A percentile compares a stretch with the other conserved stretches of the same genome.
phyloP scores from a whole-genome alignment of 2,888 invertebrate species.

The Brachylomia viminalis region DNA sequence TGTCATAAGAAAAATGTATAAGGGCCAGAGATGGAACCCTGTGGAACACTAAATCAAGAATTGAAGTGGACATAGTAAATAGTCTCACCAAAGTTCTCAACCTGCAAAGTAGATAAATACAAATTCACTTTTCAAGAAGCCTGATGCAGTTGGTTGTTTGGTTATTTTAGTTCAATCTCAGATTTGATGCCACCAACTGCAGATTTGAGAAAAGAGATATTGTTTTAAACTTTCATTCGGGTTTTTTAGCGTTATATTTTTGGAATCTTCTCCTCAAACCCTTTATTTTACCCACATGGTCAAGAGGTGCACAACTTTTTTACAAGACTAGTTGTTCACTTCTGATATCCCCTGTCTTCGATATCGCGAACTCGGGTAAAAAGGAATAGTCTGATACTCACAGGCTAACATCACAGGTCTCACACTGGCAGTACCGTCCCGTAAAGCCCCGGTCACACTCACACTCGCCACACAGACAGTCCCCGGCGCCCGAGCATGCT shows the following conservation, averaged over 20 bases:
- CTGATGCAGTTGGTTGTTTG: not conserved
- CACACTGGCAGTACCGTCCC: constrained; percentile 92
- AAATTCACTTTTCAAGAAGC: not conserved
- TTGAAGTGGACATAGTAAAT: not conserved
- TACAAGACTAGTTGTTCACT: not conserved
- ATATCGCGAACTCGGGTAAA: not conserved
- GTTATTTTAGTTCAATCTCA: not conserved
- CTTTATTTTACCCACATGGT: not conserved
- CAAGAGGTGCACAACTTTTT: not conserved
- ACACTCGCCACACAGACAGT: constrained; percentile 95
- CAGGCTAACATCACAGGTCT: constrained; percentile 88
- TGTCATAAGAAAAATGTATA: not conserved
- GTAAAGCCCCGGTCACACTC: constrained; percentile 91
- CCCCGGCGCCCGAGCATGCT: constrained; percentile 93
- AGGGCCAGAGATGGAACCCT: not conserved
- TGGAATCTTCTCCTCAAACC: not conserved
- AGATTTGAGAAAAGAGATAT: not conserved
- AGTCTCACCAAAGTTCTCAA: not conserved
- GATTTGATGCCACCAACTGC: not conserved
- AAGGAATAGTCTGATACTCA: constrained; percentile 70
- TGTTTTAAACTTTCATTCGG: not conserved
- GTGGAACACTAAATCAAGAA: not conserved
- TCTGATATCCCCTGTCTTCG: not conserved
- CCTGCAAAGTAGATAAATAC: not conserved
- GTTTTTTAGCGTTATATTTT: not conserved